Evolutionary conservation across 2,888 invertebrate genomes (phyloP).

Genomic region (Steromphala cineraria): DNA sequence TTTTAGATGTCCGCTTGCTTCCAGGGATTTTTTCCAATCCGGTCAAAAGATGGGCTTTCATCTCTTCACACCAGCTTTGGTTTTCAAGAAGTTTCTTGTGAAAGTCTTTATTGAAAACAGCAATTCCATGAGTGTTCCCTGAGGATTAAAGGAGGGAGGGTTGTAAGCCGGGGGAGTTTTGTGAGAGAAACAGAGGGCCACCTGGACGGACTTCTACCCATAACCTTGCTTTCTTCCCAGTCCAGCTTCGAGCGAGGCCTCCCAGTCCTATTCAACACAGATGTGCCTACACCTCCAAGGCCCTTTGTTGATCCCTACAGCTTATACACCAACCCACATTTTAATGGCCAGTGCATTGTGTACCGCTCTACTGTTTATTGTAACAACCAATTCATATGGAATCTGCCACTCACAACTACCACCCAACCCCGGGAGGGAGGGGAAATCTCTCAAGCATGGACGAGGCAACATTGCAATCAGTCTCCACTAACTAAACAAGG

Average conservation of each 20-base stretch:
- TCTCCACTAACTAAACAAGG: background rate
- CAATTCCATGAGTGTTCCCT: background rate
- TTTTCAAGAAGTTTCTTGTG: background rate
- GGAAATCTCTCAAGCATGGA: background rate
- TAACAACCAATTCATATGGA: slow-evolving; percentile 19
- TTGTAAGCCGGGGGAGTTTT: background rate
- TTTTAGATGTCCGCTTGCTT: background rate
- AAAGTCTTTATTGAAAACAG: background rate
- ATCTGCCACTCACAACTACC: slow-evolving; percentile 3
- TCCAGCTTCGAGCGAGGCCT: background rate
- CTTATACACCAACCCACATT: slow-evolving; percentile 15
- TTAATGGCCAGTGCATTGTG: slow-evolving; percentile 15
- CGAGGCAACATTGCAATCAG: background rate
- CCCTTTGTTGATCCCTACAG: slow-evolving; percentile 1
- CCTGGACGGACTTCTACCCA: background rate
- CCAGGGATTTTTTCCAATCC: background rate
- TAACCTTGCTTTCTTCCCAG: slow-evolving; percentile 7
- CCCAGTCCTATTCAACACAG: background rate
- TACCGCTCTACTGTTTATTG: background rate
- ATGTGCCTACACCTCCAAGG: slow-evolving; percentile 1
- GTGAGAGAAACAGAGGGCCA: background rate
- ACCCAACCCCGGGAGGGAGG: too few relatives aligned
- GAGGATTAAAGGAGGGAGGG: background rate
- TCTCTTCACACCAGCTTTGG: background rate
- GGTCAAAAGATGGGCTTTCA: background rate